A percentile compares a stretch with the other conserved stretches of the same genome.
These are phyloP conservation scores for Adela reaumurella DNA, from an alignment of 2,888 invertebrate species.

Conservation along the genomic window DNA sequence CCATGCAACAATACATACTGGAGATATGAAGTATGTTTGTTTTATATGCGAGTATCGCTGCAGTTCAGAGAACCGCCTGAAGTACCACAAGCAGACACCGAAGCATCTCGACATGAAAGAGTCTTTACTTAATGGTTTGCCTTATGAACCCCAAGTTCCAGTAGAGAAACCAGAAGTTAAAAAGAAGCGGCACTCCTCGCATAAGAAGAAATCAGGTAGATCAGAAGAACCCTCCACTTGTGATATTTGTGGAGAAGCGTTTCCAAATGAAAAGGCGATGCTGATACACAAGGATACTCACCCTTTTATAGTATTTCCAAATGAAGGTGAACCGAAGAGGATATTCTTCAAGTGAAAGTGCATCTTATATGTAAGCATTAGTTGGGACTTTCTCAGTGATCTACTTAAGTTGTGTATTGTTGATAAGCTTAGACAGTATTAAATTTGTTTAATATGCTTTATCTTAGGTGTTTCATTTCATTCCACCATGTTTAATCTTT, in stretches of 20 bases:
- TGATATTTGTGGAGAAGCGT: slow-evolving; percentile 44
- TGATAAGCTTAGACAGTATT: too few species aligned
- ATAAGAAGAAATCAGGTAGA: slow-evolving; percentile 18
- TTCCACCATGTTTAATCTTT: too few species aligned
- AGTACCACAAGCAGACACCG: slow-evolving; percentile 33
- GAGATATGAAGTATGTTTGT: slow-evolving; percentile 46
- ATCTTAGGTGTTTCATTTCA: too few species aligned
- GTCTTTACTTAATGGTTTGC: slow-evolving; percentile 31
- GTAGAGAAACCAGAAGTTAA: slow-evolving; percentile 14
- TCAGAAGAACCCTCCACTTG: slow-evolving; percentile 18
- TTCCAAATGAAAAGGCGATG: slow-evolving; percentile 31
- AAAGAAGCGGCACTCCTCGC: slow-evolving; percentile 10
- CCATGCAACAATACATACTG: slow-evolving; percentile 40
- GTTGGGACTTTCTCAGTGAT: too few species aligned
- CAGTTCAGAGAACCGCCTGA: slow-evolving; percentile 38
- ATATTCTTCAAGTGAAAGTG: slow-evolving; percentile 40
- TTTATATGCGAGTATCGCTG: slow-evolving; percentile 48
- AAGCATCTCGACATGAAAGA: slow-evolving; percentile 44
- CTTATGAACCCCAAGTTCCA: slow-evolving; percentile 12
- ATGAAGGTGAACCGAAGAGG: slow-evolving; percentile 43
- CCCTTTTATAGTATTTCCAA: slow-evolving; percentile 47
- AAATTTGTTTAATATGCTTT: too few species aligned
- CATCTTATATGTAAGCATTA: too few species aligned
- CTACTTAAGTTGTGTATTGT: too few species aligned
- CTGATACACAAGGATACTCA: slow-evolving; percentile 42